Evolutionary conservation across 2,113 vertebrate genomes (phyloP), one percentile per base, ranked within the genome.

Genomic region (Nansenia antarctica): DNA sequence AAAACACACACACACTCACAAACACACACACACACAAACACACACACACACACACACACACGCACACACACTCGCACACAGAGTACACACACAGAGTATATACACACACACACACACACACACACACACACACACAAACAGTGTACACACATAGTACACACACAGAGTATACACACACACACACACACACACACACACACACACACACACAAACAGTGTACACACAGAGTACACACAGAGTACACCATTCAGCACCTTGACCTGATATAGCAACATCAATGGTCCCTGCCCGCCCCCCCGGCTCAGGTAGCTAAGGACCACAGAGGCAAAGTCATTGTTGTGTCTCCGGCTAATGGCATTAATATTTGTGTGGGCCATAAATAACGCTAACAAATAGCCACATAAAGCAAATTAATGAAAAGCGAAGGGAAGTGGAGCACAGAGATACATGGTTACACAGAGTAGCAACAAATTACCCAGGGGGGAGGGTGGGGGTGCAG

Each of bases 331-430:
- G 88, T 89, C 89, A 90, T 80, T 78, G 83, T 87, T 82, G 77
- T 81, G 79, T 85, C 83, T 91, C 84, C 66, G 66, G 47, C 81
- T 92, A 94, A 94, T 93, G 94, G 94, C 90, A 91, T 93, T 97
- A 96, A 97, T 96, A 98, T 95, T 94, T 93, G 95, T 92, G 92
- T 87, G 74, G 93, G 90, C 92, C 94, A 97, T 97, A 96, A 96
- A 98, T 98, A 97, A 93, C 85, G 74, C 85, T 86, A 90, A 92
- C 86, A 89, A 90, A 92, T 90, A 92, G 91, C 93, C 82, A 88
- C 91, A 94, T 88, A 85, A 73, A 91, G 95, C 91, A 91, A 92
- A 92, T 89, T 88, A 92, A 93, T 92, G 90, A 89, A 91, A 92
- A 79, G 80, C 83, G 83, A 91, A 89, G 77, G 84, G 87, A 93